Evolutionary conservation across 2,113 vertebrate genomes (phyloP).

Genomic region (Silurus asotus): DNA sequence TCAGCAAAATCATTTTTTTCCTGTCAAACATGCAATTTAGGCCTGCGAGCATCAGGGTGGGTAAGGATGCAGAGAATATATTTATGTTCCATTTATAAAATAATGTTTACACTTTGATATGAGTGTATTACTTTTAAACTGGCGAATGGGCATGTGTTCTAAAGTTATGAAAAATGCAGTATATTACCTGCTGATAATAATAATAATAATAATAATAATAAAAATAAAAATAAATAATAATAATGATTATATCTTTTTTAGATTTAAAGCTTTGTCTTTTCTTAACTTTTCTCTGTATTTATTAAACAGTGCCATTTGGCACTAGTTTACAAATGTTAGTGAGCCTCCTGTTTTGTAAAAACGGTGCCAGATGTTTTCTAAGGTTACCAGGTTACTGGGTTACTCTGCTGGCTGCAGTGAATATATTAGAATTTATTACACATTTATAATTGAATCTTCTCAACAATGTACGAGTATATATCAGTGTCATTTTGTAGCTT

Average conservation of each 20-base stretch:
- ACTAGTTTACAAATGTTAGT: conserved; percentile 21
- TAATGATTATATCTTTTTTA: neutral
- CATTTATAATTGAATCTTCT: neutral
- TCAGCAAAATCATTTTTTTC: conserved; percentile 30
- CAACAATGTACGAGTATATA: neutral
- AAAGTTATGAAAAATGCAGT: neutral
- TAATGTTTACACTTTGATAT: too few relatives aligned
- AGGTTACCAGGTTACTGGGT: conserved; percentile 24
- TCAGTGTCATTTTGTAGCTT: neutral
- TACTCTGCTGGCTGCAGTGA: neutral
- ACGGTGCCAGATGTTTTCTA: conserved; percentile 32
- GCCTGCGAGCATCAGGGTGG: neutral
- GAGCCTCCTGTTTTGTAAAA: conserved; percentile 42
- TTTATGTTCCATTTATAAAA: neutral
- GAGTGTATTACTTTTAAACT: too few relatives aligned
- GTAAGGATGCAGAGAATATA: neutral
- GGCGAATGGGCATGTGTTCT: neutral
- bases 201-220: neutral
- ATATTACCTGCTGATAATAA: neutral
- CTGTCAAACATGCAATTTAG: conserved; percentile 8
- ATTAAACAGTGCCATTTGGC: neutral
- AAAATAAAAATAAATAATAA: neutral
- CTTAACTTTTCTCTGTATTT: neutral
- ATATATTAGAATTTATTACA: neutral
- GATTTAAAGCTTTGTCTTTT: neutral